phyloP scores from a whole-genome alignment of 2,797 vertebrate species.

The Parauchenoglanis ngamensis region DNA sequence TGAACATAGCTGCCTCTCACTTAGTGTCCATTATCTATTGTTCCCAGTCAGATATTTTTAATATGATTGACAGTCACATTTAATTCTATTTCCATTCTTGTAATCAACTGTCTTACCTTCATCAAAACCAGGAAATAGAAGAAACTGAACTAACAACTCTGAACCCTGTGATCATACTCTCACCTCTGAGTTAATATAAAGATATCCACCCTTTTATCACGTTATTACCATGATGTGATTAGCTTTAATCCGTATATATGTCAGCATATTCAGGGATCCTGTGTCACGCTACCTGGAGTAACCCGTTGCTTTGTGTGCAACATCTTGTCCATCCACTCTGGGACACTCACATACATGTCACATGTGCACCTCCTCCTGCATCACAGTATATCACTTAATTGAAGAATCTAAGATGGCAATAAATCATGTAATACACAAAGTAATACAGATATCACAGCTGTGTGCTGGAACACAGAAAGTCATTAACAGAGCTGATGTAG shows the following conservation, averaged over 20 bases:
- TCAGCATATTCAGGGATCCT: not conserved
- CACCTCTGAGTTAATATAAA: not conserved
- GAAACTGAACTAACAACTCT: not conserved
- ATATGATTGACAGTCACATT: conserved; percentile 2
- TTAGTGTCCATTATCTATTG: conserved; percentile 6
- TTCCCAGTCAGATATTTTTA: conserved; percentile 60
- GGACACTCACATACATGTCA: not conserved
- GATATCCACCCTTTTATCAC: not conserved
- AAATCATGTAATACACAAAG: not conserved
- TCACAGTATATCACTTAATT: not conserved
- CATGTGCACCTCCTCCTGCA: not conserved
- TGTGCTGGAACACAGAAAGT: not conserved
- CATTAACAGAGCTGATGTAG: not conserved
- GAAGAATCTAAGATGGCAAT: not conserved
- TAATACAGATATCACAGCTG: not conserved
- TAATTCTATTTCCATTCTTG: not conserved
- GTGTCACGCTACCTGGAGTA: not conserved
- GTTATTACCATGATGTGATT: not conserved
- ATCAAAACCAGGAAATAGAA: not conserved
- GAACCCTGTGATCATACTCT: not conserved
- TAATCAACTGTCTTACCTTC: not conserved
- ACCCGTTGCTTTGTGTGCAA: not conserved
- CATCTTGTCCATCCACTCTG: not conserved
- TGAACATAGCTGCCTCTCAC: not conserved
- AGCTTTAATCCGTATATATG: not conserved